A percentile compares a stretch with the other conserved stretches of the same genome.
Evolutionary conservation across 2,888 invertebrate species (phyloP).

Genomic region (Catocala fraxini): DNA sequence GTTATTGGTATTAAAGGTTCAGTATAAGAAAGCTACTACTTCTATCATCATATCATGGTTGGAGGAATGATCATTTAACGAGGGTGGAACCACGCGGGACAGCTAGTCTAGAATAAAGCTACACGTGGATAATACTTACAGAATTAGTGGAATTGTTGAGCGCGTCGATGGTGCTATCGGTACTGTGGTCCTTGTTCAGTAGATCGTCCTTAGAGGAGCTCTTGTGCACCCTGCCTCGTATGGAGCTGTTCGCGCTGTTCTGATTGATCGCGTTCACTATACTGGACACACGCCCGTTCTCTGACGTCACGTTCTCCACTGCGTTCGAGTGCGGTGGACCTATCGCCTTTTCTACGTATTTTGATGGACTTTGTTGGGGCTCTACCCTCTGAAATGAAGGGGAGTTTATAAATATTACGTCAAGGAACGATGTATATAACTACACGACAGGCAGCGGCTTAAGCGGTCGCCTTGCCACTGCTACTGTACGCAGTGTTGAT

Average conservation of each 20-base stretch:
- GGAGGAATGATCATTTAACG: too few relatives aligned
- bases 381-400: conserved; percentile 75
- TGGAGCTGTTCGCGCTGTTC: conserved; percentile 65
- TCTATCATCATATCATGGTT: too few relatives aligned
- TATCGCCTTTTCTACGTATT: conserved; percentile 78
- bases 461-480: too few relatives aligned
- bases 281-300: conserved; percentile 80
- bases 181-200: conserved; percentile 69
- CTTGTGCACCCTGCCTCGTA: conserved; percentile 77
- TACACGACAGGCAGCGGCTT: too few relatives aligned
- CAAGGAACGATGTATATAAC: too few relatives aligned
- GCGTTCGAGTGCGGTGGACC: conserved; percentile 62
- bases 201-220: conserved; percentile 83
- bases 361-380: conserved; percentile 80
- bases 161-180: conserved; percentile 73
- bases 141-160: conserved; percentile 82
- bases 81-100: too few relatives aligned
- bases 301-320: conserved; percentile 59
- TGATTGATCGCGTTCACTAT: conserved; percentile 83
- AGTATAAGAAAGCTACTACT: too few relatives aligned
- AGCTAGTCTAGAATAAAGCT: too few relatives aligned
- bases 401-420: not conserved
- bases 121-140: conserved; percentile 62
- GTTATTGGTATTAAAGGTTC: too few relatives aligned
- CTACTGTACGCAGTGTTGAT: too few relatives aligned